Conservation (phyloP, 2,797 vertebrate genomes). For the Todus mexicanus region DNA sequence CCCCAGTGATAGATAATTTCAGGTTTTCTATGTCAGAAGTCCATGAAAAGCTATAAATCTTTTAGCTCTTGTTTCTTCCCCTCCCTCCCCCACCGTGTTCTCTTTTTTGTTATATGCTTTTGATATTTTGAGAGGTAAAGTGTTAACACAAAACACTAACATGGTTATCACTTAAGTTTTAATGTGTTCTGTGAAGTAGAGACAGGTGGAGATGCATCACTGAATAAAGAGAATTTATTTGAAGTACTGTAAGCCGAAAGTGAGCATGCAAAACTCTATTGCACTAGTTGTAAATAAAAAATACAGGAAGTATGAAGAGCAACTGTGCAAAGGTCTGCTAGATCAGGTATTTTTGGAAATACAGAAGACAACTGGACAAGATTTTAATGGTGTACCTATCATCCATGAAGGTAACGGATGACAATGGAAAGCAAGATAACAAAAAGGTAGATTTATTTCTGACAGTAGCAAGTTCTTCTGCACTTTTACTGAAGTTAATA, state of each 20-base stretch:
- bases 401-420: neutral
- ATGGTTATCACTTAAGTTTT: neutral
- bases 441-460: slow-evolving; percentile 1
- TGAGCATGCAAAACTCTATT: neutral
- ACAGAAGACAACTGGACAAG: neutral
- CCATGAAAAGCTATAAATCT: neutral
- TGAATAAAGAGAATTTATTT: neutral
- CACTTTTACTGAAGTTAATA: neutral
- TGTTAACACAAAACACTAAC: neutral
- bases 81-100: neutral
- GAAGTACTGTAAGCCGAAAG: neutral
- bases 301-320: neutral
- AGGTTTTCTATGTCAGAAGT: neutral
- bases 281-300: neutral
- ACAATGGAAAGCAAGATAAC: neutral
- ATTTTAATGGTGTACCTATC: neutral
- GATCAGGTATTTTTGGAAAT: neutral
- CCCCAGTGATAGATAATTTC: neutral
- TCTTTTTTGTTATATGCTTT: neutral
- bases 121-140: neutral
- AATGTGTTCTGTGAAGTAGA: neutral
- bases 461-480: neutral
- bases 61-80: neutral
- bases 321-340: neutral
- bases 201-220: neutral